Evolutionary conservation across 2,113 vertebrate species (phyloP).

Genomic region (Egretta garzetta): DNA sequence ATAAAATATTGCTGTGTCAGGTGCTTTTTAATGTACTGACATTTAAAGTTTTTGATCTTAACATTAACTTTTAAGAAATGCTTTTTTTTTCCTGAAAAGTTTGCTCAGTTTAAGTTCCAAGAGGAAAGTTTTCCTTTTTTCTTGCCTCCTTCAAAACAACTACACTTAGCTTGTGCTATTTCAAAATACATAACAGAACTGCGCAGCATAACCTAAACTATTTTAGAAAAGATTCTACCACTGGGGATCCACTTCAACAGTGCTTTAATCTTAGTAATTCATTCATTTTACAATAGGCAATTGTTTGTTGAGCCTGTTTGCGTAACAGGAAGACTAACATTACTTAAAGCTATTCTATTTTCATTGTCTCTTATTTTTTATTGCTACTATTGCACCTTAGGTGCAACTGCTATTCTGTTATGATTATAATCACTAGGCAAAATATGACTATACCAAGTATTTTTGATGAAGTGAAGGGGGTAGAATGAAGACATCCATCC

Average conservation of each 20-base stretch:
- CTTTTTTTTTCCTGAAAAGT: not conserved
- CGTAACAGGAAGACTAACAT: not conserved
- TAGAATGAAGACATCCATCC: not conserved
- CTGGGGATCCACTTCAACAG: not conserved
- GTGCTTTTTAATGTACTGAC: not conserved
- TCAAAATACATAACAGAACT: not conserved
- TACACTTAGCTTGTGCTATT: not conserved
- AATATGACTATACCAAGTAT: not conserved
- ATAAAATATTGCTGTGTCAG: not conserved
- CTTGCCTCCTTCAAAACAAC: not conserved
- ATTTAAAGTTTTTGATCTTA: not conserved
- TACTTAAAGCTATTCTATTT: constrained; percentile 2
- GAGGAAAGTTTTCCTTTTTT: not conserved
- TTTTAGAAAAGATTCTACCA: not conserved
- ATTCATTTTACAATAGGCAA: constrained; percentile 10
- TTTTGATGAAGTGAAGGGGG: not conserved
- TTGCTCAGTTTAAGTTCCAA: not conserved
- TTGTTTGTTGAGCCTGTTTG: not conserved
- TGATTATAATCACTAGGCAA: not conserved
- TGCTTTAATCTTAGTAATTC: not conserved
- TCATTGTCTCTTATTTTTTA: not conserved
- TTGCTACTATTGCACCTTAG: not conserved
- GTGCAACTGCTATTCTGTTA: not conserved
- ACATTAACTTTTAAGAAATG: not conserved
- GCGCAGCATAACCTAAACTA: not conserved